phyloP scores from a whole-genome alignment of 2,888 invertebrate species.

The Sarcophaga caerulescens region DNA sequence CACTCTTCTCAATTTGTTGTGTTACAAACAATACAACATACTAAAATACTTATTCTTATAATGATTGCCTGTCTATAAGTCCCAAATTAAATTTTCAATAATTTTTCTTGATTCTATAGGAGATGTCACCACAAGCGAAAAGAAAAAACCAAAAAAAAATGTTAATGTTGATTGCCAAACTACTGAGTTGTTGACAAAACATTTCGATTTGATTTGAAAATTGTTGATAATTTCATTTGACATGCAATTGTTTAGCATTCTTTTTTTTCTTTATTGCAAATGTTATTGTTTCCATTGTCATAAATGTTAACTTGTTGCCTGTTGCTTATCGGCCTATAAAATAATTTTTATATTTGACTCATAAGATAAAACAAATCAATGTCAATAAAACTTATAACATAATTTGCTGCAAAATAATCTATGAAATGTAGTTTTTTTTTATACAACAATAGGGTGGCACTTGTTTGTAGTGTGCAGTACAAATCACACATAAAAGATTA shows the following conservation, averaged over 20 bases:
- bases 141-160: neutral
- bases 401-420: conserved; percentile 29
- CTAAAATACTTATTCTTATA: neutral
- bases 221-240: conserved; percentile 51
- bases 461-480: no score
- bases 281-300: neutral
- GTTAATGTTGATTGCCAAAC: conserved; percentile 14
- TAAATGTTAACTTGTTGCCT: conserved; percentile 44
- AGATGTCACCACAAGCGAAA: conserved; percentile 56
- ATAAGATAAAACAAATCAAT: conserved; percentile 20
- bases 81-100: neutral
- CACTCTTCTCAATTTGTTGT: no score
- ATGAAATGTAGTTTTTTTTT: no score
- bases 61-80: neutral
- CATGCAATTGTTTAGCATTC: conserved; percentile 47
- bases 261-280: neutral
- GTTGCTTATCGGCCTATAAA: no score
- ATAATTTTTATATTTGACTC: neutral
- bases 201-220: conserved; percentile 44
- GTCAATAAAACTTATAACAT: conserved; percentile 49
- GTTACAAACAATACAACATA: no score
- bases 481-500: no score
- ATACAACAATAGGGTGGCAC: no score
- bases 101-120: conserved; percentile 50
- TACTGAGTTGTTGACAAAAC: conserved; percentile 48